These are phyloP conservation scores for Heliothis peltigera DNA, from an alignment of 2,888 invertebrate genomes.

Conservation along the genomic window DNA sequence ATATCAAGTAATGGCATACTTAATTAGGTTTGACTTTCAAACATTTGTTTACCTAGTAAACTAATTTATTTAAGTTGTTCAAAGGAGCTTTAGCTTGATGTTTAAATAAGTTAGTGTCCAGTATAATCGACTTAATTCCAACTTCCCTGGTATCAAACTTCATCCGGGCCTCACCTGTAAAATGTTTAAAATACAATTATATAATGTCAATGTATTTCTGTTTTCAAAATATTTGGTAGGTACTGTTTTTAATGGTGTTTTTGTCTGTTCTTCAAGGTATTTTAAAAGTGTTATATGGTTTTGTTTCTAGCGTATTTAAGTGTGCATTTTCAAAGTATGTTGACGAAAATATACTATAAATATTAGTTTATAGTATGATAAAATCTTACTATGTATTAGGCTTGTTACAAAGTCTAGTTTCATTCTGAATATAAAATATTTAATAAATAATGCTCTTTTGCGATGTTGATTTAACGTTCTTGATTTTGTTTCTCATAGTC, in stretches of 20 bases:
- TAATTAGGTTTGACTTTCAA: neutral
- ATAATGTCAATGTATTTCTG: slow-evolving; percentile 57
- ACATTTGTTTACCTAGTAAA: slow-evolving; percentile 14
- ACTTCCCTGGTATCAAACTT: slow-evolving; percentile 30
- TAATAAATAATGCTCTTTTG: too few relatives aligned
- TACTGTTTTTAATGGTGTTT: slow-evolving; percentile 51
- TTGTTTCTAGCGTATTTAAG: slow-evolving; percentile 21
- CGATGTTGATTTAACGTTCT: too few relatives aligned
- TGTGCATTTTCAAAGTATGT: neutral
- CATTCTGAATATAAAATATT: too few relatives aligned
- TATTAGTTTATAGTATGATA: too few relatives aligned
- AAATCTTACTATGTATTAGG: too few relatives aligned
- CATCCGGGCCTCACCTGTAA: slow-evolving; percentile 29
- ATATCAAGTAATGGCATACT: neutral
- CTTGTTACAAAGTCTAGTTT: too few relatives aligned
- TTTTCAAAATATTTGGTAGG: too few relatives aligned
- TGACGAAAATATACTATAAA: too few relatives aligned
- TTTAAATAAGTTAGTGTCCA: slow-evolving; percentile 35
- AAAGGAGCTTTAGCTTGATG: slow-evolving; percentile 20
- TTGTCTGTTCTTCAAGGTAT: slow-evolving; percentile 34
- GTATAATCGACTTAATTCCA: slow-evolving; percentile 38
- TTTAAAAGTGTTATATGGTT: slow-evolving; percentile 47
- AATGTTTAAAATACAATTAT: slow-evolving; percentile 53
- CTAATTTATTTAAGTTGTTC: slow-evolving; percentile 10
- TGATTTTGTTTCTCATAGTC: too few relatives aligned